Evolutionary conservation across 2,113 vertebrate genomes (phyloP).

Genomic region (Orycteropus afer): DNA sequence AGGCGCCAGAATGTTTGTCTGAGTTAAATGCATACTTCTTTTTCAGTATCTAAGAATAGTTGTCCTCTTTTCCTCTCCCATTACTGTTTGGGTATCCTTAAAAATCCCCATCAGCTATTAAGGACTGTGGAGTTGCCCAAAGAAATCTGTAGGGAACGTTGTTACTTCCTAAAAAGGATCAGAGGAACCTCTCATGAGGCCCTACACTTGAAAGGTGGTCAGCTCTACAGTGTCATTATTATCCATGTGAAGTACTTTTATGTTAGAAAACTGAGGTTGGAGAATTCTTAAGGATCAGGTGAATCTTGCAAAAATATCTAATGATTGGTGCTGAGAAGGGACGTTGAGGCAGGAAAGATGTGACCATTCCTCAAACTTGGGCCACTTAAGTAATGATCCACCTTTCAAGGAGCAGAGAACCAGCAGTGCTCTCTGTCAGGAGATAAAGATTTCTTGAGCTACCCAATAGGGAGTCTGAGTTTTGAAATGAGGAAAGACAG

Average conservation of each 20-base stretch:
- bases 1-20: conserved; percentile 72
- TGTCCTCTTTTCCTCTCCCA: conserved; percentile 48
- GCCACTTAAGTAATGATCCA: not conserved
- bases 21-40: conserved; percentile 64
- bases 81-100: conserved; percentile 60
- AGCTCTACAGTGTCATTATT: conserved; percentile 7
- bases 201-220: not conserved
- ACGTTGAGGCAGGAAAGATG: conserved; percentile 10
- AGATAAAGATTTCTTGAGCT: conserved; percentile 1
- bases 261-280: conserved; percentile 11
- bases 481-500: conserved; percentile 41
- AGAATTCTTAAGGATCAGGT: not conserved
- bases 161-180: conserved; percentile 2
- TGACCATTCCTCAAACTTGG: not conserved
- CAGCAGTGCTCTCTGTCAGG: not conserved
- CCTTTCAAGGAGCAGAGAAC: not conserved
- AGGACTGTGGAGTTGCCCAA: conserved; percentile 31
- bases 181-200: not conserved
- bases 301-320: conserved; percentile 33
- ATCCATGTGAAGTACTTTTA: not conserved
- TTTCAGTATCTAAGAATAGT: conserved; percentile 72
- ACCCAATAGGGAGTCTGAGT: not conserved
- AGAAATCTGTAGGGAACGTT: not conserved
- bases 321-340: not conserved
- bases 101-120: conserved; percentile 59